phyloP scores from a whole-genome alignment of 2,797 vertebrate genomes.

The Epinephelus awoara region DNA sequence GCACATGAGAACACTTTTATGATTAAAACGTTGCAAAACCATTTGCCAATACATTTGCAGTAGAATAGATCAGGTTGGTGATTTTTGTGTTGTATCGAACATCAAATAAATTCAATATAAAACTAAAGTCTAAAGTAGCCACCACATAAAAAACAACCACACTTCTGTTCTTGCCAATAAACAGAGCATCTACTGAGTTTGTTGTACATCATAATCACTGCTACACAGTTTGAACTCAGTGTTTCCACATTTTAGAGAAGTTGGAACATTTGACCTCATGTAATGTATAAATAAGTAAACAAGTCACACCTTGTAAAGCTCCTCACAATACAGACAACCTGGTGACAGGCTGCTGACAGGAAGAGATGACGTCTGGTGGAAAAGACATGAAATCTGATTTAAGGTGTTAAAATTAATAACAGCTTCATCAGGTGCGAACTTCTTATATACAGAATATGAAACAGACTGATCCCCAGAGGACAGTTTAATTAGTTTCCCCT shows the following conservation, averaged over 20 bases:
- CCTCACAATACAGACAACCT: not conserved
- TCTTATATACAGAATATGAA: not conserved
- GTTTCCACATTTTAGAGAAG: not conserved
- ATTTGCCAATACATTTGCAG: no score
- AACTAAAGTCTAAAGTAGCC: not conserved
- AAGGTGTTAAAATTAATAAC: not conserved
- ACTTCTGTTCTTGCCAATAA: not conserved
- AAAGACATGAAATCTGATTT: not conserved
- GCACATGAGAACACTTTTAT: no score
- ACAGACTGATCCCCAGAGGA: not conserved
- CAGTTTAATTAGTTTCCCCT: constrained; percentile 24
- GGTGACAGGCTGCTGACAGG: not conserved
- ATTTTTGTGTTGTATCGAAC: no score
- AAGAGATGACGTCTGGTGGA: not conserved
- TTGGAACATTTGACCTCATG: constrained; percentile 13
- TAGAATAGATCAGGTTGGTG: no score
- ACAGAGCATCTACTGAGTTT: constrained; percentile 18
- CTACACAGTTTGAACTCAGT: not conserved
- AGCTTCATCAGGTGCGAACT: constrained; percentile 6
- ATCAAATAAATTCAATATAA: no score
- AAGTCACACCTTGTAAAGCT: not conserved
- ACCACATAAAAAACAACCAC: not conserved
- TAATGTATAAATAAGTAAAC: not conserved
- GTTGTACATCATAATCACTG: constrained; percentile 1
- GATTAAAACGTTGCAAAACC: no score